Evolutionary conservation across 2,888 invertebrate genomes (phyloP).

Genomic region (Latrodectus elegans): DNA sequence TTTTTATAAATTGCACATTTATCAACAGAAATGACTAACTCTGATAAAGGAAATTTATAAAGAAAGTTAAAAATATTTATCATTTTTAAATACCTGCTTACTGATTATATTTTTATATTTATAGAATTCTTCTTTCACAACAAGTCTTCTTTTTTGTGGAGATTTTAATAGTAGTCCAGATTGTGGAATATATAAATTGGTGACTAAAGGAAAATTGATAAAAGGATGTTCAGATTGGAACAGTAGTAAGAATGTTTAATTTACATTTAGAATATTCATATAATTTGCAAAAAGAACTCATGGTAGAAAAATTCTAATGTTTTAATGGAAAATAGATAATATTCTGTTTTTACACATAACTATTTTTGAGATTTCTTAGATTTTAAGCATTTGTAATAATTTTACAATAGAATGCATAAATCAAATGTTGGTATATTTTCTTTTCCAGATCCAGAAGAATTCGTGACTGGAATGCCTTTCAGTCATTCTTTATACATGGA

Average conservation of each 20-base stretch:
- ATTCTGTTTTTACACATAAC: background rate
- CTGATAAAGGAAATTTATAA: too few relatives aligned
- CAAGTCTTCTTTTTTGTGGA: slow-evolving; percentile 88
- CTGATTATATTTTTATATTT: background rate
- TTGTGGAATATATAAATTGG: slow-evolving; percentile 86
- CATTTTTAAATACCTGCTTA: too few relatives aligned
- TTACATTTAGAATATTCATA: background rate
- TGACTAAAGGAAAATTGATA: slow-evolving; percentile 82
- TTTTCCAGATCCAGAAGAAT: slow-evolving; percentile 77
- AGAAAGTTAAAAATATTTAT: too few relatives aligned
- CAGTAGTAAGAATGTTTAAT: slow-evolving; percentile 80
- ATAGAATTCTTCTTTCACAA: slow-evolving; percentile 76
- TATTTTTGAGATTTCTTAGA: background rate
- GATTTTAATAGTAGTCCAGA: slow-evolving; percentile 94
- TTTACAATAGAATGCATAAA: background rate
- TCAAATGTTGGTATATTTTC: background rate
- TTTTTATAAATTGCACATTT: too few relatives aligned
- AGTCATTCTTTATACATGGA: slow-evolving; percentile 80
- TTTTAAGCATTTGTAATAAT: background rate
- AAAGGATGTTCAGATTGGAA: slow-evolving; percentile 84
- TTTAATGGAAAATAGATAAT: background rate
- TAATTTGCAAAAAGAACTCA: background rate
- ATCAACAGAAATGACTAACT: too few relatives aligned
- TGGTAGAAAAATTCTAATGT: background rate
- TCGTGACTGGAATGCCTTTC: slow-evolving; percentile 80